Conservation (phyloP, 2,888 invertebrate species). For the Timema cristinae region DNA sequence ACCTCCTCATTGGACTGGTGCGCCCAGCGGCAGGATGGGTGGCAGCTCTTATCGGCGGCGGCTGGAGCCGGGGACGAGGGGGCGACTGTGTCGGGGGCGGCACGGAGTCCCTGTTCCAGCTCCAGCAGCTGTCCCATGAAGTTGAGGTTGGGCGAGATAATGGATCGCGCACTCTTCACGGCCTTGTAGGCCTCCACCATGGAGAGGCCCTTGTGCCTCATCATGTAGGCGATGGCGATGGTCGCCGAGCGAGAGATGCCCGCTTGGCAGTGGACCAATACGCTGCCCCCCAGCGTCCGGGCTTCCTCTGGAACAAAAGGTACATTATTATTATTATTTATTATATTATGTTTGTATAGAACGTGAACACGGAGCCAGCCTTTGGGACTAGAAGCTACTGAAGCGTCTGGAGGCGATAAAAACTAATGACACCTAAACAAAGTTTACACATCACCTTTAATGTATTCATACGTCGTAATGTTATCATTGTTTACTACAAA, state of each 20-base stretch:
- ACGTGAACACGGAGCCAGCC: too few species aligned
- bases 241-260: slow-evolving; percentile 94
- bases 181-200: slow-evolving; percentile 84
- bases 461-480: too few species aligned
- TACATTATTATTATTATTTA: too few species aligned
- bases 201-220: slow-evolving; percentile 78
- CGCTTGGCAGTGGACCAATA: slow-evolving; percentile 92
- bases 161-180: slow-evolving; percentile 79
- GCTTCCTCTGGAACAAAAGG: slow-evolving; percentile 53
- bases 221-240: slow-evolving; percentile 90
- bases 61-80: slow-evolving; percentile 17
- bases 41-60: slow-evolving; percentile 42
- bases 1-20: slow-evolving; percentile 52
- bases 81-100: slow-evolving; percentile 16
- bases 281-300: slow-evolving; percentile 63
- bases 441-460: too few species aligned
- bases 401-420: too few species aligned
- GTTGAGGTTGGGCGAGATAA: slow-evolving; percentile 93
- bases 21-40: slow-evolving; percentile 50
- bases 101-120: slow-evolving; percentile 65
- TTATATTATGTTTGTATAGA: too few species aligned
- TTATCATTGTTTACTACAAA: too few species aligned
- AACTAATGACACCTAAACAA: too few species aligned
- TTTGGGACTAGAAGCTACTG: too few species aligned
- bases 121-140: slow-evolving; percentile 90